Base-by-base conservation (phyloP, 2,113 vertebrate species). In the Hiodon alosoides region DNA sequence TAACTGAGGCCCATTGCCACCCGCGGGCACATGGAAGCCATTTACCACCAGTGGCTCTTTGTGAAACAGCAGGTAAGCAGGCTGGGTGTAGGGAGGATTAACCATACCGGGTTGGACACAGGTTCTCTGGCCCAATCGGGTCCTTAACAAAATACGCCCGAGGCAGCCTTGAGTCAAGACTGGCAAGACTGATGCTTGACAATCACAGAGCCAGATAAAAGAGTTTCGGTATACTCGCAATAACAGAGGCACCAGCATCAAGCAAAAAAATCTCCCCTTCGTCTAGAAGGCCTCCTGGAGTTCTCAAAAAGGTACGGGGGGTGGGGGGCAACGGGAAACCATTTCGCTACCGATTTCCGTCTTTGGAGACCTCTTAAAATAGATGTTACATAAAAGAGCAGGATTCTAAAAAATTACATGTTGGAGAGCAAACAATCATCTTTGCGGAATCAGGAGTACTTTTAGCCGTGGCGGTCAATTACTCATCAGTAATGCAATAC, bases 401-500 rank as follows among this genome's bases (percentile, higher is more conserved):
- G 69, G 67, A 57, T 51, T 53, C 11, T 70, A 48, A 71, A 52
- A 79, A 83, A 81, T 67, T 0, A 64, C 59, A 57, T 31, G 4
- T 48, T 69, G 8, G 67, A 74, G 48, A 69, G 50, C 50, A 80
- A 67, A 67, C 54, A 50, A 51, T 79, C 76, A 82, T 78, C 74
- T 77, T 80, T 67, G 61, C 62, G 80, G 79, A 80, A 65, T 5
- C 67, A 76, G 70, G 71, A 71, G 66, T 67, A 67, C 52, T 77
- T 81, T 80, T 76, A 80, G 80, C 78, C 83, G 69, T 17, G 76
- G 79, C 65, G 81, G 78, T 86, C 83, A 85, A 86, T 90, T 87
- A 88, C 80, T 87, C 87, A 87, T 82, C 82, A 82, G 85, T 86
- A 90, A 90, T 83, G 78, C 67, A 74, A 90, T 87, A 83, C 78